Conservation (phyloP, 2,797 vertebrate species). For the Ptychadena robeensis region DNA sequence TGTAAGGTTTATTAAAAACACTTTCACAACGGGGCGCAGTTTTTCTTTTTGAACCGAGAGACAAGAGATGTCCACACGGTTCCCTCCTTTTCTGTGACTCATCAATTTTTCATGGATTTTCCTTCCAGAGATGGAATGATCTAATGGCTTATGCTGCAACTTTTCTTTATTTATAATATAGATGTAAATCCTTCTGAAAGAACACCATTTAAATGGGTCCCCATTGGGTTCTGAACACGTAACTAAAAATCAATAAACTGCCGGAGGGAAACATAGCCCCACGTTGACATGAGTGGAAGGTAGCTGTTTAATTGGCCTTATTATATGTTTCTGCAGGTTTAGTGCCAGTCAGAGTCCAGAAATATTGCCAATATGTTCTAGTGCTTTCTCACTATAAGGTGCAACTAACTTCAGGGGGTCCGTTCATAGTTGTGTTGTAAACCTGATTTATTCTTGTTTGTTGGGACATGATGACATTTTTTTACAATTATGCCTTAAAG, state of each 20-base stretch:
- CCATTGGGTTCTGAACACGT: slow-evolving; percentile 36
- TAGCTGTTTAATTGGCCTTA: slow-evolving; percentile 22
- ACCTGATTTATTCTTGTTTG: too few relatives aligned
- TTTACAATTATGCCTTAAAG: too few relatives aligned
- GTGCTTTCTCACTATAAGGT: too few relatives aligned
- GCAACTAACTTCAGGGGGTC: too few relatives aligned
- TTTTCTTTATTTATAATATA: slow-evolving; percentile 2
- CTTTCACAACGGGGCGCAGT: slow-evolving; percentile 24
- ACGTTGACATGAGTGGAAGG: slow-evolving; percentile 4
- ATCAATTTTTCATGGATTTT: slow-evolving; percentile 30
- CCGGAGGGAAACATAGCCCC: slow-evolving; percentile 17
- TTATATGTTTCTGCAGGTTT: slow-evolving; percentile 16
- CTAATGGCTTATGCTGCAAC: not conserved
- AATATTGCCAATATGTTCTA: too few relatives aligned
- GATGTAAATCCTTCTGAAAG: slow-evolving; percentile 22
- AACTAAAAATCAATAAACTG: slow-evolving; percentile 13
- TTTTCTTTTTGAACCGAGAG: slow-evolving; percentile 9
- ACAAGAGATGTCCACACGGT: slow-evolving; percentile 8
- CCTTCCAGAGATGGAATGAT: slow-evolving; percentile 5
- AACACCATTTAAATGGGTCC: not conserved
- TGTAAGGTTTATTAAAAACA: slow-evolving; percentile 42
- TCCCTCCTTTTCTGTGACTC: not conserved
- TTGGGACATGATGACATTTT: too few relatives aligned
- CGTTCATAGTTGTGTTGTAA: too few relatives aligned
- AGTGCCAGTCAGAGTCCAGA: not conserved